Evolutionary conservation across 2,888 invertebrate species (phyloP).

Genomic region (Drosophila austrosaltans): DNA sequence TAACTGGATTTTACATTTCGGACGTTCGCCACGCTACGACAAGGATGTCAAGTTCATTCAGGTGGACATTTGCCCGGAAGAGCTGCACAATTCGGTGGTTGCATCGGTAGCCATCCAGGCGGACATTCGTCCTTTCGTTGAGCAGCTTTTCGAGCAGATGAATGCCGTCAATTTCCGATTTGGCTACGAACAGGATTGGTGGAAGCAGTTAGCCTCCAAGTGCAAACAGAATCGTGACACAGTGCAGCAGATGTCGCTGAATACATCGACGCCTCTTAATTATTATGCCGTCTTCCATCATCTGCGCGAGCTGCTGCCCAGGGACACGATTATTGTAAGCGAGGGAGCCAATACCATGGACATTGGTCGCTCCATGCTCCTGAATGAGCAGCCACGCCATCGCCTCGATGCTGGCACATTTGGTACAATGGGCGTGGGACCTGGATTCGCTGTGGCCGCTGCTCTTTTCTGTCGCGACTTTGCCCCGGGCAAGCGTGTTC

Average conservation of each 20-base stretch:
- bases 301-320: conserved; percentile 90
- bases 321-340: conserved; percentile 95
- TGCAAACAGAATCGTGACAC: conserved; percentile 90
- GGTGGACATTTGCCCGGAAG: conserved; percentile 94
- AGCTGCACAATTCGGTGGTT: conserved; percentile 94
- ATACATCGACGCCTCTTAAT: conserved; percentile 91
- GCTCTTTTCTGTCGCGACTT: conserved; percentile 94
- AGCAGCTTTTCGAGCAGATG: conserved; percentile 86
- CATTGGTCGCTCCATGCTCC: conserved; percentile 94
- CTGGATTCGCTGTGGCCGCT: conserved; percentile 96
- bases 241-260: conserved; percentile 87
- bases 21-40: conserved; percentile 92
- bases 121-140: conserved; percentile 90
- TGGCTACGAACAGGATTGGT: conserved; percentile 88
- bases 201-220: conserved; percentile 89
- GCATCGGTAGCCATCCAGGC: conserved; percentile 92
- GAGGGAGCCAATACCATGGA: conserved; percentile 99
- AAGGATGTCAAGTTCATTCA: conserved; percentile 94
- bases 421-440: conserved; percentile 98
- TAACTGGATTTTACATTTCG: conserved; percentile 99
- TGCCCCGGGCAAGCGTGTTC: conserved; percentile 91
- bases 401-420: conserved; percentile 98
- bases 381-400: conserved; percentile 93
- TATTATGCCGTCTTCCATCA: conserved; percentile 96
- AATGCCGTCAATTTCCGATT: conserved; percentile 86